phyloP scores from a whole-genome alignment of 1,140 invertebrate genomes.

The Varroa destructor region DNA sequence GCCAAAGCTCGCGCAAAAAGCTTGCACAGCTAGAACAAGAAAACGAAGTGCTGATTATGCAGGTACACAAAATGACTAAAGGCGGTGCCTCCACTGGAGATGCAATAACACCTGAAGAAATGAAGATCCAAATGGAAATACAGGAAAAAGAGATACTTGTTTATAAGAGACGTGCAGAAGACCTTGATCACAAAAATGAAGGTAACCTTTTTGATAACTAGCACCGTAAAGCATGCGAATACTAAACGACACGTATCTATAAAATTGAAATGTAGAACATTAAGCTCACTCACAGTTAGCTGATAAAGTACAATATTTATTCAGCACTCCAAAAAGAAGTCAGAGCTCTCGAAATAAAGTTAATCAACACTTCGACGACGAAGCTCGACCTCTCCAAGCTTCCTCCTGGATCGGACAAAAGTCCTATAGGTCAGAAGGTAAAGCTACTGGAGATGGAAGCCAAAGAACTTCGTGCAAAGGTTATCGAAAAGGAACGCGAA shows the following conservation, averaged over 20 bases:
- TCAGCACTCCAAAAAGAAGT: conserved; percentile 52
- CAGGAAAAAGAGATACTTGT: conserved; percentile 70
- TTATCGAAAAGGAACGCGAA: conserved; percentile 68
- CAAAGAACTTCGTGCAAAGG: conserved; percentile 54
- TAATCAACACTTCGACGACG: conserved; percentile 37
- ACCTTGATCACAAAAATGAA: conserved; percentile 64
- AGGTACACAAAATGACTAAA: conserved; percentile 78
- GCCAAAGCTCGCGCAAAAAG: conserved; percentile 67
- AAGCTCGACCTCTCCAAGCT: conserved; percentile 14
- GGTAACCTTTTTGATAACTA: neutral
- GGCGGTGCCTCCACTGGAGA: conserved; percentile 45
- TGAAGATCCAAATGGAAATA: conserved; percentile 66
- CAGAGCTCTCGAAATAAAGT: conserved; percentile 59
- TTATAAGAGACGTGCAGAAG: conserved; percentile 63
- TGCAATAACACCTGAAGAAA: conserved; percentile 51
- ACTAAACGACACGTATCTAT: too few species aligned
- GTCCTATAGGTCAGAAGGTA: conserved; percentile 48
- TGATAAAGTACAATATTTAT: neutral
- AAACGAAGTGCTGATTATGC: conserved; percentile 76
- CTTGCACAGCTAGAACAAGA: conserved; percentile 74
- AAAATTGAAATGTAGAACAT: too few species aligned
- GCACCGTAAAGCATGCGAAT: too few species aligned
- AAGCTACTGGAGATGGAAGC: conserved; percentile 54
- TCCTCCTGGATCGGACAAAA: conserved; percentile 20
- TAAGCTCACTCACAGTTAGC: too few species aligned